phyloP scores from a whole-genome alignment of 2,888 invertebrate genomes.

The Galerucella calmariensis region DNA sequence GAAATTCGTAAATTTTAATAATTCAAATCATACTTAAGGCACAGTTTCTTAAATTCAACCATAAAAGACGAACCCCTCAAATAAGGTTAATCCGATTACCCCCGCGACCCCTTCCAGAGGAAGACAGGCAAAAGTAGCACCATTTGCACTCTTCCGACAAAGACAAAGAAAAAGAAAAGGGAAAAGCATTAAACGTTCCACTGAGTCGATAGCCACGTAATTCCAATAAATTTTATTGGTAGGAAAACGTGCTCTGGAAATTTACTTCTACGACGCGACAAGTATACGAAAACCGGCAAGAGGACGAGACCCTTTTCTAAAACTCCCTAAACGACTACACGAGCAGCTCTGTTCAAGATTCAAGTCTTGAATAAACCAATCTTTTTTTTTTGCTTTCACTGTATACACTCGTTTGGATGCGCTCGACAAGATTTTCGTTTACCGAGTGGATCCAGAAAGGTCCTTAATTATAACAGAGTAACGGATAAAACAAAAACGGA shows the following conservation, averaged over 20 bases:
- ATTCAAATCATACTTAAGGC: neutral
- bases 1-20: neutral
- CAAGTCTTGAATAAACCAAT: constrained; percentile 40
- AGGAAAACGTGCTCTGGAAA: constrained; percentile 62
- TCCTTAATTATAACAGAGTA: neutral
- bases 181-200: constrained; percentile 53
- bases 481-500: neutral
- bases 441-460: too few species aligned
- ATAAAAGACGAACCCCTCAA: neutral
- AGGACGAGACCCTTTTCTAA: constrained; percentile 40
- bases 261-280: constrained; percentile 60
- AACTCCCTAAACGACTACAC: constrained; percentile 45
- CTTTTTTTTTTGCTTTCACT: constrained; percentile 16
- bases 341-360: constrained; percentile 43
- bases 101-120: neutral
- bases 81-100: constrained; percentile 2
- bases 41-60: neutral
- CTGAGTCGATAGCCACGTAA: constrained; percentile 63
- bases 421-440: neutral
- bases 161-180: constrained; percentile 36
- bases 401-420: constrained; percentile 20
- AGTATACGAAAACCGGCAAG: constrained; percentile 46
- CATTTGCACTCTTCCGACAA: constrained; percentile 14
- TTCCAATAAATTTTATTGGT: constrained; percentile 64
- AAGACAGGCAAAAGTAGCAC: neutral